These are phyloP conservation scores for Oreochromis spilurus DNA, from an alignment of 2,113 vertebrate species.

Conservation along the genomic window DNA sequence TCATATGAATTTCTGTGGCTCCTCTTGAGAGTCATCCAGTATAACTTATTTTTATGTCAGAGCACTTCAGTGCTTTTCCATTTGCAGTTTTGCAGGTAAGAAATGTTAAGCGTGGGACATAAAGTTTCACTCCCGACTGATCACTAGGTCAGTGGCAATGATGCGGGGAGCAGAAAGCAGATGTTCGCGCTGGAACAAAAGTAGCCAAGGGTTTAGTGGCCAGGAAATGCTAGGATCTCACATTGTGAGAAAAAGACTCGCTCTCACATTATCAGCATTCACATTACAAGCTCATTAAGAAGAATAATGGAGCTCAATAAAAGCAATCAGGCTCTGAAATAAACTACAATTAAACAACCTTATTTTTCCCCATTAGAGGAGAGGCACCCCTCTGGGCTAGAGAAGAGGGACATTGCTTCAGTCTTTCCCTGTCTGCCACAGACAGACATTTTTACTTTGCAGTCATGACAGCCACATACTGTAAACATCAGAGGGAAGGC, in stretches of 20 bases:
- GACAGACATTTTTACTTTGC: slow-evolving; percentile 42
- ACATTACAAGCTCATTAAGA: slow-evolving; percentile 76
- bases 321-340: slow-evolving; percentile 74
- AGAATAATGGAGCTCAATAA: slow-evolving; percentile 78
- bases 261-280: slow-evolving; percentile 69
- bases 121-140: slow-evolving; percentile 37
- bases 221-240: slow-evolving; percentile 9
- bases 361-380: slow-evolving; percentile 73
- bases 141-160: slow-evolving; percentile 24
- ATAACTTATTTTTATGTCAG: neutral
- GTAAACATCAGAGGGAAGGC: slow-evolving; percentile 46
- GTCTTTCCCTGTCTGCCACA: slow-evolving; percentile 59
- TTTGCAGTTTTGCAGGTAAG: slow-evolving; percentile 12
- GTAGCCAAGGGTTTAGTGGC: slow-evolving; percentile 22
- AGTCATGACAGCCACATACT: slow-evolving; percentile 29
- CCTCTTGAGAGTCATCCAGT: neutral
- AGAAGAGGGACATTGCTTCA: slow-evolving; percentile 47
- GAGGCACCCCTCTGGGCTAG: slow-evolving; percentile 47
- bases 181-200: slow-evolving; percentile 28
- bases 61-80: neutral
- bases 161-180: slow-evolving; percentile 40
- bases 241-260: slow-evolving; percentile 30
- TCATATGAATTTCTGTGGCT: neutral
- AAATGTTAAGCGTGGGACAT: slow-evolving; percentile 15
- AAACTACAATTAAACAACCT: slow-evolving; percentile 77